Percentiles rank a stretch among this genome's conserved stretches.
Conservation (phyloP, 2,888 invertebrate species). For the Macrosiphum euphorbiae region DNA sequence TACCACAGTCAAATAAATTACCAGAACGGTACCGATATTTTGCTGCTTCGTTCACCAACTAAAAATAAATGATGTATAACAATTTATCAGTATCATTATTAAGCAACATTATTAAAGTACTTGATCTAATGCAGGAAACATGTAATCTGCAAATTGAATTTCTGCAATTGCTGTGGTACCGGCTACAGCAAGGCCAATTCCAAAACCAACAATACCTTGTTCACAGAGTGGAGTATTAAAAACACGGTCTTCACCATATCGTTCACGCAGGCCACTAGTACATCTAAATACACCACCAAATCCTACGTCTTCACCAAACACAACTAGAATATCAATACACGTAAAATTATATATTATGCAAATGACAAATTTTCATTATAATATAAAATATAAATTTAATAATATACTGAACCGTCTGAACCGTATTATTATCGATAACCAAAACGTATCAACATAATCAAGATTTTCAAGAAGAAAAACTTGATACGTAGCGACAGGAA, state of each 20-base stretch:
- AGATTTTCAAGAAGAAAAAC: too few relatives aligned
- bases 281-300: conserved; percentile 99
- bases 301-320: conserved; percentile 98
- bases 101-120: conserved; percentile 71
- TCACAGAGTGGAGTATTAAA: conserved; percentile 98
- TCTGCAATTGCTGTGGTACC: conserved; percentile 97
- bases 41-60: conserved; percentile 92
- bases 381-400: neutral
- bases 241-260: conserved; percentile 92
- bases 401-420: too few relatives aligned
- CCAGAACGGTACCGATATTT: conserved; percentile 96
- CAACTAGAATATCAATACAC: conserved; percentile 70
- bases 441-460: neutral
- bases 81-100: neutral
- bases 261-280: conserved; percentile 90
- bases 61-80: conserved; percentile 59
- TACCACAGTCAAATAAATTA: conserved; percentile 89
- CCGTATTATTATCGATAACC: neutral
- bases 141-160: conserved; percentile 99
- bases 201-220: conserved; percentile 98
- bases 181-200: conserved; percentile 90
- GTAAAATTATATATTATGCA: neutral
- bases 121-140: conserved; percentile 99
- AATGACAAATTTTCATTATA: neutral
- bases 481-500: too few relatives aligned